Conservation (phyloP, 1,140 invertebrate genomes). For the Orius laevigatus region DNA sequence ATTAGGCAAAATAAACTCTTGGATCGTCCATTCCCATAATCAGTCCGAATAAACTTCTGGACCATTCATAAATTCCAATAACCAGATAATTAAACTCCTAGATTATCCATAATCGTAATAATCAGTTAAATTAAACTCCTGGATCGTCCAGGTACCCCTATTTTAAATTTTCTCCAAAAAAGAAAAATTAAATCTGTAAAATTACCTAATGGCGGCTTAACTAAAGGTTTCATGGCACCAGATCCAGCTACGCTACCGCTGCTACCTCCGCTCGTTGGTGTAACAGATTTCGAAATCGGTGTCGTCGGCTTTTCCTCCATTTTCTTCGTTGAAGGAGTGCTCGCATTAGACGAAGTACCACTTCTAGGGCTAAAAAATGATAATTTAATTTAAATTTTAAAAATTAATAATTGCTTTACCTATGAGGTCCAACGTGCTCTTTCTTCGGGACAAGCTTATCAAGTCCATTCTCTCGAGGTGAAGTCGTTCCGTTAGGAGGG, state of each 20-base stretch:
- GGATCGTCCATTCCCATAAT: too few relatives aligned
- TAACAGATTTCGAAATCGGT: conserved; percentile 76
- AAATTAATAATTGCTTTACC: conserved; percentile 25
- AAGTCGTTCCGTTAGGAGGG: conserved; percentile 56
- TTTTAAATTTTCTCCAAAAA: too few relatives aligned
- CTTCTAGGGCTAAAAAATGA: conserved; percentile 36
- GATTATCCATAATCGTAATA: too few relatives aligned
- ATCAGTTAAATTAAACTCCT: too few relatives aligned
- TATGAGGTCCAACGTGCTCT: conserved; percentile 37
- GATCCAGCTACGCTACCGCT: conserved; percentile 28
- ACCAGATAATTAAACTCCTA: too few relatives aligned
- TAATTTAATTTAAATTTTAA: not conserved
- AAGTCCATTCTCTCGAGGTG: conserved; percentile 64
- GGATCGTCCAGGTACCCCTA: too few relatives aligned
- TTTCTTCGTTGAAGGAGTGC: conserved; percentile 60
- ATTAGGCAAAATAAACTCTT: too few relatives aligned
- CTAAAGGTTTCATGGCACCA: conserved; percentile 37
- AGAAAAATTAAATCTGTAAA: too few relatives aligned
- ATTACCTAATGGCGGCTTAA: conserved; percentile 34
- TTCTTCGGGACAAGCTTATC: conserved; percentile 42
- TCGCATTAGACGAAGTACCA: conserved; percentile 63
- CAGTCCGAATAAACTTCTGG: too few relatives aligned
- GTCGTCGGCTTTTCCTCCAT: conserved; percentile 68
- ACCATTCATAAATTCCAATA: too few relatives aligned
- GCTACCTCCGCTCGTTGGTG: conserved; percentile 55